Evolutionary conservation across 2,888 invertebrate species (phyloP), one percentile per base, ranked within the genome.

Genomic region (Eupithecia tripunctaria): DNA sequence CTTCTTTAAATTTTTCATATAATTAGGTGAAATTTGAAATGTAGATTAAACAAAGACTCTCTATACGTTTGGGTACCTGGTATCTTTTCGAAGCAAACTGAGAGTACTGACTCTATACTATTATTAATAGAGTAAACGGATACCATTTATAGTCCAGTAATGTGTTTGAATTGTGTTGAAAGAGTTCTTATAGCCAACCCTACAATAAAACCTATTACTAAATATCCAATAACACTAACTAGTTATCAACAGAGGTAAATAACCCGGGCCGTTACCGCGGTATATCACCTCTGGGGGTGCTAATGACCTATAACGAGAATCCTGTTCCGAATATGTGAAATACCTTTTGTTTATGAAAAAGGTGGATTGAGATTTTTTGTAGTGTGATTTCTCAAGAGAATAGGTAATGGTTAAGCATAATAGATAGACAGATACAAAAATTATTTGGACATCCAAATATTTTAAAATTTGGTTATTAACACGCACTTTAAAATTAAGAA

Each of bases 281-380:
- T 72, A 64, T 72, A 70, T 70, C 64, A 67, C 67, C 67, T 59
- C 62, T n/a, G 69, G 62, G 67, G 67, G 32, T 70, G 67, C 69
- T 72, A 70, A 75, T 75, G 74, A 75, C 72, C 71, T 64, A 14
- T 67, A 70, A 43, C 67, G 66, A 69, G 51, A 12, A 73, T 64
- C 67, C 70, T 64, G 70, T 43, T 29, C 60, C 63, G 70, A 67
- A 73, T 67, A 38, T 67, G 29, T 47, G 66, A 56, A 56, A 67
- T 64, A 25, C 64, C 62, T 63, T 36, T 32, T 36, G 12, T 64
- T 64, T 64, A 64, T 25, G 21, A 38, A 38, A 64, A 25, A 25
- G 41, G 21, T 51, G 21, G 8, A 51, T 21, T 21, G n/a, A 2
- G 10, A 47, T 7, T 47, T n/a, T 18, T 43, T 43, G 7, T 43